Conservation (phyloP, 2,113 vertebrate species). For the Kryptolebias marmoratus region DNA sequence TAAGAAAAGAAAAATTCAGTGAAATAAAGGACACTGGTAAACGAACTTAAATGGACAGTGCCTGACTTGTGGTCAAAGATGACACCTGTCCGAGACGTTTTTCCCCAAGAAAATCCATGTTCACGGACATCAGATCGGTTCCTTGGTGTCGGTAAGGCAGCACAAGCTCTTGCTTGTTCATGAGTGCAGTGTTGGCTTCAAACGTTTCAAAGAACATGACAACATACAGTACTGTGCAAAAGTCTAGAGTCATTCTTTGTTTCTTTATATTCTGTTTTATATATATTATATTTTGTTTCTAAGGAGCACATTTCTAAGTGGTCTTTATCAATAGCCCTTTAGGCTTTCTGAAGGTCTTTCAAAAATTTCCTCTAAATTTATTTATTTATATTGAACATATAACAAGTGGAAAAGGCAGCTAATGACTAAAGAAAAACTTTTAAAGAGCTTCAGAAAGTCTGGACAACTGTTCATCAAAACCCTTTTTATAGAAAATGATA, state of each 20-base stretch:
- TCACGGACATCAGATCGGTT: constrained; percentile 34
- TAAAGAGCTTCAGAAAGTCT: background rate
- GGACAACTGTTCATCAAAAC: background rate
- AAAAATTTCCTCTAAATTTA: background rate
- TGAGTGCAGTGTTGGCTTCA: constrained; percentile 64
- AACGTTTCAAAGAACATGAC: constrained; percentile 21
- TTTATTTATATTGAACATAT: background rate
- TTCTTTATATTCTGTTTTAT: background rate
- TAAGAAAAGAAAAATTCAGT: background rate
- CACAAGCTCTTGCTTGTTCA: constrained; percentile 40
- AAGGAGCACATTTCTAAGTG: background rate
- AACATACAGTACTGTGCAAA: constrained; percentile 3
- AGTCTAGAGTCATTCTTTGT: background rate
- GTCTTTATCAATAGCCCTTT: background rate
- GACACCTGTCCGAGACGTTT: constrained; percentile 39
- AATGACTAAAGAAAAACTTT: background rate
- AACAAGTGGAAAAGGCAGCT: too few species aligned
- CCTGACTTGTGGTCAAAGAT: constrained; percentile 22
- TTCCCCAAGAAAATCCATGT: constrained; percentile 46
- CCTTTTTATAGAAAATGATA: too few species aligned
- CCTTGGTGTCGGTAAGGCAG: constrained; percentile 68
- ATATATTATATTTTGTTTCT: background rate
- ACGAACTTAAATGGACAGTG: constrained; percentile 29
- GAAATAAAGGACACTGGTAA: constrained; percentile 19
- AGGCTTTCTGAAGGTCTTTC: background rate